Evolutionary conservation across 2,113 vertebrate genomes (phyloP), one percentile per base, ranked within the genome.

Genomic region (Podiceps cristatus): DNA sequence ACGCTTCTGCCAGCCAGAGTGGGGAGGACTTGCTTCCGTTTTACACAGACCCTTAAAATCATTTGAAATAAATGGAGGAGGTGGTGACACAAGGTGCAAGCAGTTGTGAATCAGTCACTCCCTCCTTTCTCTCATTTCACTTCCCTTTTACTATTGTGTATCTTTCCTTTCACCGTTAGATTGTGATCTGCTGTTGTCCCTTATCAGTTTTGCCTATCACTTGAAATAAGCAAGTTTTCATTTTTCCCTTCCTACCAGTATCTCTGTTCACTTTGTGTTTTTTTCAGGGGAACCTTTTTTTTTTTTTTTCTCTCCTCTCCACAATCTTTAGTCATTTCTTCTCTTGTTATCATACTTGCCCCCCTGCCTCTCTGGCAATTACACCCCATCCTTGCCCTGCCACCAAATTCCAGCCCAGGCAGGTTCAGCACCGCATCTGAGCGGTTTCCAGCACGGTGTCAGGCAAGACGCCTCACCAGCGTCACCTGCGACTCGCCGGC

Each of bases 371-470:
- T 85, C 33, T 2, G 1, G 27, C 50, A 76, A 37, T 66, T 56
- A 58, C 20, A 56, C 2, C 8, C 31, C 0, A 0, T 60, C 53
- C 49, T 75, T 93, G n/a, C 31, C 33, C 22, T 5, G 1, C 58
- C 60, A 77, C 45, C 60, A 84, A 63, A 56, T 50, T 75, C 62
- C 53, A 71, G 68, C 27, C 73, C 42, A 75, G 84, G 60, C 42
- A 64, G 16, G 40, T 56, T 72, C 86, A 81, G 20, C 69, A 75
- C 40, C 9, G 0, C 71, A 91, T 49, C 47, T 2, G 23, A 85
- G 69, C 1, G 1, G 56, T 13, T 85, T 81, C 64, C 33, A 2
- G 47, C 7, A 7, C 33, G 2, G 1, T 2, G 0, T 11, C 18
- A 42, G 13, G 56, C 42, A 47, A 47, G 35, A 56, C 7, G 35